These are phyloP conservation scores for Anas capensis DNA, from an alignment of 2,797 vertebrate species.

Conservation along the genomic window DNA sequence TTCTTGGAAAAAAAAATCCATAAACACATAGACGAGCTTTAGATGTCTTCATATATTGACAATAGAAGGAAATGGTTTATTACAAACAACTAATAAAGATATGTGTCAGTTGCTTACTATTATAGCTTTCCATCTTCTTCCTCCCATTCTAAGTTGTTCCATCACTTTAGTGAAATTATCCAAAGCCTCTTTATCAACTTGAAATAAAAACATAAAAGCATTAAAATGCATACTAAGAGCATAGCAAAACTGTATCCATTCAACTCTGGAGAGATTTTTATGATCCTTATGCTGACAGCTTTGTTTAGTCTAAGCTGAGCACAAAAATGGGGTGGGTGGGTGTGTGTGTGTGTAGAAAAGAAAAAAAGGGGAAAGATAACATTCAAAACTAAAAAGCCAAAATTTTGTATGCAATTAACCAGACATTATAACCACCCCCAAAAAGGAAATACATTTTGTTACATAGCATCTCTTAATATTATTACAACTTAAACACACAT, in stretches of 20 bases:
- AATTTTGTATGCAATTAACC: not conserved
- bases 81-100: not conserved
- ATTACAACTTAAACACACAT: not conserved
- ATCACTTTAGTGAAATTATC: not conserved
- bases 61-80: not conserved
- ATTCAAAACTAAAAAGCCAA: conserved; percentile 6
- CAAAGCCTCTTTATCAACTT: conserved; percentile 13
- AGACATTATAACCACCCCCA: not conserved
- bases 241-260: not conserved
- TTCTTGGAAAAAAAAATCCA: not conserved
- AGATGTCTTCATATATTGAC: not conserved
- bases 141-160: not conserved
- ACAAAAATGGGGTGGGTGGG: not conserved
- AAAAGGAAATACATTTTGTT: not conserved
- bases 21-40: not conserved
- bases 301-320: not conserved
- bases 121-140: not conserved
- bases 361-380: not conserved
- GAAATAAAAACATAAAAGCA: not conserved
- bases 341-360: not conserved
- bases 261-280: not conserved
- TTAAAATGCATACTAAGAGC: not conserved
- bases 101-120: not conserved
- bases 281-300: not conserved
- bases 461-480: not conserved